These are phyloP conservation scores for Ophraella communa DNA, from an alignment of 2,888 invertebrate species.

Conservation along the genomic window DNA sequence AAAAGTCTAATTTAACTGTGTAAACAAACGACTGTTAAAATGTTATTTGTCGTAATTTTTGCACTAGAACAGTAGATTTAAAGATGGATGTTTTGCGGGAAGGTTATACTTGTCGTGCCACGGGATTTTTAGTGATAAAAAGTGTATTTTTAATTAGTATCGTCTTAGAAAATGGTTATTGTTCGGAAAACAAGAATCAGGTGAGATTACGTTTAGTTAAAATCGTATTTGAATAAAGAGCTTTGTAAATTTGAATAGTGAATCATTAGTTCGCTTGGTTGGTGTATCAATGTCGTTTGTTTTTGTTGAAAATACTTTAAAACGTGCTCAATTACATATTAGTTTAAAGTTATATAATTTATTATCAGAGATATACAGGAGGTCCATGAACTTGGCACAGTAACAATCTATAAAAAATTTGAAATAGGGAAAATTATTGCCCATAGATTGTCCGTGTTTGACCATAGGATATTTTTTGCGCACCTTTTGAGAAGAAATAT, in stretches of 20 bases:
- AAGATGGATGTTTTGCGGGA: conserved; percentile 3
- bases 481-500: too few relatives aligned
- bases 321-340: background rate
- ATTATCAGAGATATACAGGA: too few relatives aligned
- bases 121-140: background rate
- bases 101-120: background rate
- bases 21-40: conserved; percentile 34
- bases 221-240: background rate
- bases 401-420: too few relatives aligned
- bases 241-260: background rate
- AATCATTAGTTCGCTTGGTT: background rate
- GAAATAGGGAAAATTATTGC: too few relatives aligned
- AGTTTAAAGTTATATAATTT: too few relatives aligned
- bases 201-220: background rate
- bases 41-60: conserved; percentile 20
- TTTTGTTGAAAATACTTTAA: background rate
- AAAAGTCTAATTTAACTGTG: conserved; percentile 35
- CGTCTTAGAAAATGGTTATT: background rate
- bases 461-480: too few relatives aligned
- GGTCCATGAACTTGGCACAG: too few relatives aligned
- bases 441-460: too few relatives aligned
- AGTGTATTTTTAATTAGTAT: background rate
- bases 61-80: background rate
- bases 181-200: background rate
- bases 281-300: background rate